Conservation (phyloP, 2,888 invertebrate species). For the Heliconius aoede region DNA sequence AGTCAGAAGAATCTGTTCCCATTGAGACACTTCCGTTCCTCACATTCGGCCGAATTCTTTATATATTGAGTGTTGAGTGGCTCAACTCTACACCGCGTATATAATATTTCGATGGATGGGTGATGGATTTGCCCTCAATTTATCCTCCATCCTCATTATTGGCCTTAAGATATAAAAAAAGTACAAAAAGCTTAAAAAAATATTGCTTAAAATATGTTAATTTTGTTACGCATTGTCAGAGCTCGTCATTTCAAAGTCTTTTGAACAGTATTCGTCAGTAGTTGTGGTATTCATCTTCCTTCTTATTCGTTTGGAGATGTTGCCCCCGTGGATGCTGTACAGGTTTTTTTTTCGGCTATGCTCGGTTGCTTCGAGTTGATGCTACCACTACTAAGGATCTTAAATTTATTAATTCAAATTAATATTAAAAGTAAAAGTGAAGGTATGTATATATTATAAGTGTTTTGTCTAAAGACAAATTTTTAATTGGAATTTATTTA, state of each 20-base stretch:
- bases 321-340: slow-evolving; percentile 35
- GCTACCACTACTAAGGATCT: slow-evolving; percentile 29
- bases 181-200: too few relatives aligned
- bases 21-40: neutral
- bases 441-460: too few relatives aligned
- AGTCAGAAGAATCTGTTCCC: neutral
- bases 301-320: slow-evolving; percentile 46
- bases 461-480: too few relatives aligned
- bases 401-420: neutral
- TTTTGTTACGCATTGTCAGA: slow-evolving; percentile 19
- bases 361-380: slow-evolving; percentile 31
- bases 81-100: neutral
- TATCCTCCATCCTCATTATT: too few relatives aligned
- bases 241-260: neutral
- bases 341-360: slow-evolving; percentile 41
- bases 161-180: too few relatives aligned
- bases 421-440: too few relatives aligned
- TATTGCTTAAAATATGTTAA: neutral
- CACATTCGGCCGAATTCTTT: too few relatives aligned
- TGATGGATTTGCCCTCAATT: too few relatives aligned
- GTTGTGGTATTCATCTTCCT: slow-evolving; percentile 25
- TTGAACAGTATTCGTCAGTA: slow-evolving; percentile 10
- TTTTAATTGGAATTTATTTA: too few relatives aligned
- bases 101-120: too few relatives aligned
- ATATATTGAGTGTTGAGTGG: neutral